These are phyloP conservation scores for Drosophila suboccidentalis DNA, from an alignment of 2,888 invertebrate species.

Conservation along the genomic window DNA sequence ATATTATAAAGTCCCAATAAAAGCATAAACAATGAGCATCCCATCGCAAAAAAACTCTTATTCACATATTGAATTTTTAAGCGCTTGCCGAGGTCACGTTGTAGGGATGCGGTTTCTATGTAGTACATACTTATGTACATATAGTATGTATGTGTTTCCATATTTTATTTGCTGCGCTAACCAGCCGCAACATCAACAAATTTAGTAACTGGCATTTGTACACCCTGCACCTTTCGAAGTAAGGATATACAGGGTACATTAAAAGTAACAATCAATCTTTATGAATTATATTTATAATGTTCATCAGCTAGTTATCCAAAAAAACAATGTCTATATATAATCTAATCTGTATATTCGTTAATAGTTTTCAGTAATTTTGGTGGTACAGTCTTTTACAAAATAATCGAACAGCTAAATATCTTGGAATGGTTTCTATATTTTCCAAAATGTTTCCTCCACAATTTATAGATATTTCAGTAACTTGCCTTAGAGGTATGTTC, in stretches of 20 bases:
- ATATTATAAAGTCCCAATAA: slow-evolving; percentile 12
- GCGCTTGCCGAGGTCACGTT: background rate
- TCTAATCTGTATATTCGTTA: background rate
- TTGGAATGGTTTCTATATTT: no score
- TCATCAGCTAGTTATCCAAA: background rate
- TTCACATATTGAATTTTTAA: background rate
- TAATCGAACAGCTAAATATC: no score
- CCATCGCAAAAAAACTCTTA: background rate
- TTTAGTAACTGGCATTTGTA: slow-evolving; percentile 6
- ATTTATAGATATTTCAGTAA: no score
- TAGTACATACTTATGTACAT: background rate
- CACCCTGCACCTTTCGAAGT: background rate
- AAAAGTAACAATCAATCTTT: background rate
- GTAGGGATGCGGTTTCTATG: background rate
- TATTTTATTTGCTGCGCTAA: background rate
- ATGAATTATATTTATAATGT: background rate
- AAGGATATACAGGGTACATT: no score
- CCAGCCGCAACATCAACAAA: slow-evolving; percentile 10
- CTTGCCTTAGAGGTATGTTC: slow-evolving; percentile 4
- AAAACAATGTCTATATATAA: background rate
- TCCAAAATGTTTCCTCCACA: no score
- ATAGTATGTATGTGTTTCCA: background rate
- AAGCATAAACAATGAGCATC: slow-evolving; percentile 23
- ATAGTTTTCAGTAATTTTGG: no score
- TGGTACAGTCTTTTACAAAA: no score